Base-by-base conservation (phyloP, 2,113 vertebrate species). In the Lepidothrix coronata region DNA sequence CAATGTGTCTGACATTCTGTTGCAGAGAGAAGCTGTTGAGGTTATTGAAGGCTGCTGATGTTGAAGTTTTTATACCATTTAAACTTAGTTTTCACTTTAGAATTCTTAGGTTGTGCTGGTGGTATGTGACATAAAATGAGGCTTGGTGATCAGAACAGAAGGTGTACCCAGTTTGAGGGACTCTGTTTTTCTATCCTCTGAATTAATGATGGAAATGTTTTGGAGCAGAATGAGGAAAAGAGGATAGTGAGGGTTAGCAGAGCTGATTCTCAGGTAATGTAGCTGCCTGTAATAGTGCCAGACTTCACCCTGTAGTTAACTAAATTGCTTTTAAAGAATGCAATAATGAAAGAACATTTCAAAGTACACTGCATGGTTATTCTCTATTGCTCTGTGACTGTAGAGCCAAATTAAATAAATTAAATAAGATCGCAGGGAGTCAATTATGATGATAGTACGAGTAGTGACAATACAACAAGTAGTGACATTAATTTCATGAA, bases 311-410 rank as follows among this genome's bases (percentile, higher is more conserved):
- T 78, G n/a, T 63, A 84, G 75, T 93, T 93, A 75, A 76, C 92
- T 92, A 88, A 93, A 88, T 59, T 83, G n/a, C 24, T 51, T 92
- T 86, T 92, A 81, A 96, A 77, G 51, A 63, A 63, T 67, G 35
- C 33, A 71, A 3, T 93, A 79, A 62, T 88, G 67, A 49, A 78
- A 86, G 48, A 91, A 44, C 21, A 57, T 90, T 85, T 83, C 4
- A 1, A 72, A 93, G 59, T 77, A 74, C 28, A 4, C 18, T 49
- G 20, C 65, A 28, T 33, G 23, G 44, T 93, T 82, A 71, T 22
- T 43, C 65, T 75, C 49, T 89, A 4, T 85, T 39, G 2, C 66
- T 88, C 28, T 70, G 30, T 94, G 63, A 88, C 54, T 86, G 23
- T 75, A 70, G 15, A 84, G 35, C 18, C 63, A 80, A 80, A 67